Evolutionary conservation across 2,113 vertebrate genomes (phyloP).

Genomic region (Chionis minor): DNA sequence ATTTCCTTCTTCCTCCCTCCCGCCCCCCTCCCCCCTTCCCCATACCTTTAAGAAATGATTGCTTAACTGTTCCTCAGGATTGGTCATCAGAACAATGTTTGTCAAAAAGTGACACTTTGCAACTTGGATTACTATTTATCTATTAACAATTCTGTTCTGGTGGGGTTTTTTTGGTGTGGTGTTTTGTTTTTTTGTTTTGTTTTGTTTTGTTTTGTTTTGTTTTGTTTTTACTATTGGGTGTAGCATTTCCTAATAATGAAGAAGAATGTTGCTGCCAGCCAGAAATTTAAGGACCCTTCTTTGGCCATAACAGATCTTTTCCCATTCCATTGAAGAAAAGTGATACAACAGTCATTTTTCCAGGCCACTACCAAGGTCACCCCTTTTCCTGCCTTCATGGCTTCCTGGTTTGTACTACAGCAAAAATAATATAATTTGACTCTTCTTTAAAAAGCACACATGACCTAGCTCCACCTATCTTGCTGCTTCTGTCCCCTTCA

Average conservation of each 20-base stretch:
- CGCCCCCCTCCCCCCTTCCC: no score
- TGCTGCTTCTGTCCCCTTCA: not conserved
- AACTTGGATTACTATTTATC: not conserved
- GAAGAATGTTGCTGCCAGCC: not conserved
- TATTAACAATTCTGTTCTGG: not conserved
- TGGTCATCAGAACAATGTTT: not conserved
- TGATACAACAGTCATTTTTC: not conserved
- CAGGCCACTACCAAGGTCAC: not conserved
- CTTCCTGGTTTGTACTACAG: not conserved
- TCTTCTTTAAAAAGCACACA: not conserved
- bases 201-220: no score
- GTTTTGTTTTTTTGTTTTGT: no score
- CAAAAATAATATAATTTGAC: not conserved
- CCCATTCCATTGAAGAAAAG: not conserved
- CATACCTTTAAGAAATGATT: fast-evolving
- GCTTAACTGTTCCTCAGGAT: not conserved
- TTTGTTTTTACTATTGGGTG: not conserved
- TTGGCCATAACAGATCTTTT: not conserved
- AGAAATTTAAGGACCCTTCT: not conserved
- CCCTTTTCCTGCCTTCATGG: not conserved
- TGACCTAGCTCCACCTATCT: not conserved
- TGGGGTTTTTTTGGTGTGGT: no score
- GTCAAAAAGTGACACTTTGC: not conserved
- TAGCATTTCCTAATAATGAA: not conserved
- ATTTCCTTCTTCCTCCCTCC: not conserved